phyloP scores from a whole-genome alignment of 37 sponge, comb jelly and placozoan genomes.

The Aplysina aerophoba region DNA sequence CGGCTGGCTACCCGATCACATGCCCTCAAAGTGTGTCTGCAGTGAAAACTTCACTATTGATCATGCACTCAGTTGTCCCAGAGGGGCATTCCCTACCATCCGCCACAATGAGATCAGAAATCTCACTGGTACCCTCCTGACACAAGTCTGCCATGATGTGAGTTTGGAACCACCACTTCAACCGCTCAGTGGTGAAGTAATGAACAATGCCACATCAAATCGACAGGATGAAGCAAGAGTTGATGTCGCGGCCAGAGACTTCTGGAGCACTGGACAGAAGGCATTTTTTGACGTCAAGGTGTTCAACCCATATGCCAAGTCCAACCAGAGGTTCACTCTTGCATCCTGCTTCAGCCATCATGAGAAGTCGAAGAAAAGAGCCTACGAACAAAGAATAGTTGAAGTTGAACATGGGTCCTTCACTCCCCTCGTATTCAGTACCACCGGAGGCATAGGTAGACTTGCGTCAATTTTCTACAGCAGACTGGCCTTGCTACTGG shows the following conservation, averaged over 20 bases:
- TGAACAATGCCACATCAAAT: neutral
- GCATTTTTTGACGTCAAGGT: conserved; percentile 32
- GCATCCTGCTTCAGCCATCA: conserved; percentile 24
- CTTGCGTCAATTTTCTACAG: conserved; percentile 25
- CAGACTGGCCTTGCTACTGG: conserved; percentile 1
- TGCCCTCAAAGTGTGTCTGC: conserved; percentile 24
- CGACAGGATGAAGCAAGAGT: conserved; percentile 22
- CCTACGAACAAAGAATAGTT: conserved; percentile 14
- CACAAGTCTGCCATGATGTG: conserved; percentile 24
- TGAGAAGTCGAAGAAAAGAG: neutral
- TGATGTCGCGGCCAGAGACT: conserved; percentile 11
- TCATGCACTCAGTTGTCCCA: conserved; percentile 16
- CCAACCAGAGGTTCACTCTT: conserved; percentile 27
- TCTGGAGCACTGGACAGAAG: conserved; percentile 29
- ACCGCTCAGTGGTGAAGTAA: conserved; percentile 17
- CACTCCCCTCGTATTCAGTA: conserved; percentile 7
- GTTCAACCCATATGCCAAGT: conserved; percentile 31
- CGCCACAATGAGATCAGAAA: conserved; percentile 16
- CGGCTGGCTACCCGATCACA: conserved; percentile 15
- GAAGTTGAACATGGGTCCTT: conserved; percentile 25
- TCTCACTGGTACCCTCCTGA: conserved; percentile 27
- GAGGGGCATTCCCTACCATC: conserved; percentile 23
- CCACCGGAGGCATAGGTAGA: conserved; percentile 15
- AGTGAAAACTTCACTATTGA: conserved; percentile 21
- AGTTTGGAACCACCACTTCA: conserved; percentile 18